Evolutionary conservation across 1,140 invertebrate genomes (phyloP).

Genomic region (Hetaerina americana): DNA sequence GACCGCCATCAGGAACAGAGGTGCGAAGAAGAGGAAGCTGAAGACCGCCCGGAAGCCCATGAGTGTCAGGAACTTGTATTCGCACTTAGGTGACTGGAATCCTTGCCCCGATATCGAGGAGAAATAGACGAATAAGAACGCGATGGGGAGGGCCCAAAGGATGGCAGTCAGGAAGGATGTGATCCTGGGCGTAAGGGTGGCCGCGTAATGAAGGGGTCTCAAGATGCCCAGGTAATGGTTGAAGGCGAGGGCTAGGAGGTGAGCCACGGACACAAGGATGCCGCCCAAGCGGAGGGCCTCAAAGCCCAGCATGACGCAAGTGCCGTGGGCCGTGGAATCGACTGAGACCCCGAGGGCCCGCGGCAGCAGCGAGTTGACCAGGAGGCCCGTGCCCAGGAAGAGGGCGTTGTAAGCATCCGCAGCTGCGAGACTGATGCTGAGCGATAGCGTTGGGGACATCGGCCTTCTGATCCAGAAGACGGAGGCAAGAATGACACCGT

Average conservation of each 20-base stretch:
- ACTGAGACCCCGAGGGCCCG: constrained; percentile 5
- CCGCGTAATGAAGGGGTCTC: constrained; percentile 45
- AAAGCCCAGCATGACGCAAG: constrained; percentile 27
- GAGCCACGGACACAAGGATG: constrained; percentile 44
- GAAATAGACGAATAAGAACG: constrained; percentile 38
- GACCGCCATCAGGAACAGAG: constrained; percentile 39
- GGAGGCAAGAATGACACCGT: constrained; percentile 36
- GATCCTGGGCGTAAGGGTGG: constrained; percentile 35
- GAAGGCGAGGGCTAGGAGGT: constrained; percentile 48
- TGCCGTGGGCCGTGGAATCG: neutral
- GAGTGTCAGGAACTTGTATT: constrained; percentile 29
- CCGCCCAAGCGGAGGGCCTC: constrained; percentile 39
- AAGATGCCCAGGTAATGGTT: constrained; percentile 54
- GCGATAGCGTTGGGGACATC: constrained; percentile 41
- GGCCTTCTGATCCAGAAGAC: constrained; percentile 37
- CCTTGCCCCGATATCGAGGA: constrained; percentile 30
- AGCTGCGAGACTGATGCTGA: constrained; percentile 42
- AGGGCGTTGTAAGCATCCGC: constrained; percentile 41
- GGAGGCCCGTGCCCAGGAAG: constrained; percentile 33
- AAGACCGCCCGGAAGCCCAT: constrained; percentile 35
- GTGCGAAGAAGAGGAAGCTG: constrained; percentile 31
- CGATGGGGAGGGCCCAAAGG: constrained; percentile 39
- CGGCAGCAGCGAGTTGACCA: constrained; percentile 38
- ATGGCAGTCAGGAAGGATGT: constrained; percentile 30
- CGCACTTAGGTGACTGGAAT: constrained; percentile 25